A percentile compares a stretch with the other conserved stretches of the same genome.
Conservation (phyloP, 2,888 invertebrate species). For the Folsomia manolachei region DNA sequence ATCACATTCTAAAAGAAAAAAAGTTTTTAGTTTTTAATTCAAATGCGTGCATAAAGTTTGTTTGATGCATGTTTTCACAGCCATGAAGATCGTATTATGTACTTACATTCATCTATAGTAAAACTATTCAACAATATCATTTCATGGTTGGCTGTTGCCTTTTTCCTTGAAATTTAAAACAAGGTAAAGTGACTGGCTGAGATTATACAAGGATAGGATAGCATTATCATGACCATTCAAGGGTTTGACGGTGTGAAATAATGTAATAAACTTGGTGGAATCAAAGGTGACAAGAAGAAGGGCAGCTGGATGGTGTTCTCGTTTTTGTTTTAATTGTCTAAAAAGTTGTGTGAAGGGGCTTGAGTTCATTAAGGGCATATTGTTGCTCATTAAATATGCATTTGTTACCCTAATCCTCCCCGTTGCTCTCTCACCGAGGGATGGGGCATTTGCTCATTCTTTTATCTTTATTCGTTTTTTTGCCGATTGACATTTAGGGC, state of each 20-base stretch:
- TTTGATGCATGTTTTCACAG: neutral
- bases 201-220: neutral
- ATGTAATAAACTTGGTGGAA: neutral
- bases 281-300: conserved; percentile 2
- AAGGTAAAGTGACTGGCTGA: neutral
- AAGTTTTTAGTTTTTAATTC: neutral
- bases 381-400: conserved; percentile 22
- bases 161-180: neutral
- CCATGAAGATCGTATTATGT: neutral
- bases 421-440: neutral
- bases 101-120: neutral
- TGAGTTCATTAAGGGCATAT: conserved; percentile 23
- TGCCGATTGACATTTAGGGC: neutral
- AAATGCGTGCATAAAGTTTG: neutral
- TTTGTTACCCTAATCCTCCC: conserved; percentile 15
- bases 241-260: neutral
- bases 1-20: too few relatives aligned
- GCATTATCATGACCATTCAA: neutral
- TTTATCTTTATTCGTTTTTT: neutral
- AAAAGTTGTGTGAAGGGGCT: conserved; percentile 12
- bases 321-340: conserved; percentile 16
- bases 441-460: conserved; percentile 1
- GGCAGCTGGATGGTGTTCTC: neutral
- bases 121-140: neutral
- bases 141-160: neutral